phyloP scores from a whole-genome alignment of 2,888 invertebrate species.

The Catonia carolina region DNA sequence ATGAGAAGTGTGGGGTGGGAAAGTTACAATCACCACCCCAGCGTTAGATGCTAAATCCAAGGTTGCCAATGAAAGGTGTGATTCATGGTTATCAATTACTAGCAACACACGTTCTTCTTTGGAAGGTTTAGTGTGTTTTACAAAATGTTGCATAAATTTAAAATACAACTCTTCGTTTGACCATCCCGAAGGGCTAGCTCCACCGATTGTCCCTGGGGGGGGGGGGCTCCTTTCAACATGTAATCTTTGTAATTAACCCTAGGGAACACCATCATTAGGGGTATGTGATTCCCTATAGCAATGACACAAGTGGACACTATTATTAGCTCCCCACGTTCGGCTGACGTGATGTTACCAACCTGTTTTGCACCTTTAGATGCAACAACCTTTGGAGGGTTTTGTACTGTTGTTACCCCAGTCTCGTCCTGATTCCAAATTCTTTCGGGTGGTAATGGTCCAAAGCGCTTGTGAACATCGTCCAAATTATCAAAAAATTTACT shows the following conservation, averaged over 20 bases:
- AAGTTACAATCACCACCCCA: conserved; percentile 41
- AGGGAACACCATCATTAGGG: conserved; percentile 34
- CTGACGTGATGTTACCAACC: conserved; percentile 40
- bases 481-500: conserved; percentile 20
- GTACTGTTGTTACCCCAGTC: conserved; percentile 42
- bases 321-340: conserved; percentile 37
- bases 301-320: conserved; percentile 28
- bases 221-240: conserved; percentile 39
- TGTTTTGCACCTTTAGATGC: conserved; percentile 41
- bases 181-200: conserved; percentile 37
- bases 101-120: conserved; percentile 35
- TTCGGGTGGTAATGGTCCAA: conserved; percentile 10
- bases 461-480: conserved; percentile 25
- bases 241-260: conserved; percentile 34
- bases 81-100: conserved; percentile 38
- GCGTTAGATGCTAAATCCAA: conserved; percentile 39
- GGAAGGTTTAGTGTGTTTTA: conserved; percentile 35
- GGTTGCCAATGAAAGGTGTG: conserved; percentile 34
- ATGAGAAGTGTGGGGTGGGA: conserved; percentile 41
- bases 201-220: conserved; percentile 38
- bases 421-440: conserved; percentile 42
- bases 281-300: conserved; percentile 32
- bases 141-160: conserved; percentile 37
- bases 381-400: conserved; percentile 39
- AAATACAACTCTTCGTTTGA: conserved; percentile 37